Percentiles rank a stretch among this genome's conserved stretches.
phyloP scores from a whole-genome alignment of 2,797 vertebrate species.

The Sebastes itinus region DNA sequence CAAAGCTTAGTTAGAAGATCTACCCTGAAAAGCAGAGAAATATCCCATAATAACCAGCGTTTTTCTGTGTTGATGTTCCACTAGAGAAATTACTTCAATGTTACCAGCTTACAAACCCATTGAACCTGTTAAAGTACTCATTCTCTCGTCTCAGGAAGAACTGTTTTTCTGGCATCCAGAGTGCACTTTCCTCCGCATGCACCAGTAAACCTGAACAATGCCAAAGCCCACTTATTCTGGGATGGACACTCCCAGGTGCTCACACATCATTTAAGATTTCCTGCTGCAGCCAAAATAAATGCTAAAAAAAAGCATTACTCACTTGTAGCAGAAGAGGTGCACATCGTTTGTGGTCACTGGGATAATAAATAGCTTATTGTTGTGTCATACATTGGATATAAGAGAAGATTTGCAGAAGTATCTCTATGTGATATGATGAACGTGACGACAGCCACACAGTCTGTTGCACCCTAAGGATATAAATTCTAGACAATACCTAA shows the following conservation, averaged over 20 bases:
- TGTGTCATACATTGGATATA: not conserved
- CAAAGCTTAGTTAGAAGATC: constrained; percentile 1
- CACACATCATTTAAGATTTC: constrained; percentile 40
- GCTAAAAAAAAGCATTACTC: not conserved
- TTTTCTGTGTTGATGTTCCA: constrained; percentile 25
- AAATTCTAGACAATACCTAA: constrained; percentile 38
- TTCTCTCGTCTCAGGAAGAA: constrained; percentile 39
- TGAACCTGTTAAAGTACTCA: constrained; percentile 22
- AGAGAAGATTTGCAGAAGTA: constrained; percentile 16
- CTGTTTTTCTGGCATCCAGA: constrained; percentile 41
- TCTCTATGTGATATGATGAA: constrained; percentile 28
- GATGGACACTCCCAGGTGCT: constrained; percentile 44
- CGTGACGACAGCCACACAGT: not conserved
- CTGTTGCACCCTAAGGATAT: constrained; percentile 13
- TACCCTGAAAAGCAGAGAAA: not conserved
- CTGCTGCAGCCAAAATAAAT: constrained; percentile 19
- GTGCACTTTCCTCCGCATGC: constrained; percentile 40
- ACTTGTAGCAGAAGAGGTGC: not conserved
- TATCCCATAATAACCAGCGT: constrained; percentile 18
- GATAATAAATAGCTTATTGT: not conserved
- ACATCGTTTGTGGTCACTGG: not conserved
- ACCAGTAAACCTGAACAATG: constrained; percentile 38
- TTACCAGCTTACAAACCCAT: constrained; percentile 24
- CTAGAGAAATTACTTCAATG: constrained; percentile 5
- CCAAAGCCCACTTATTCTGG: constrained; percentile 36